Base-by-base conservation (phyloP, 2,113 vertebrate species). In the Marmota monax region DNA sequence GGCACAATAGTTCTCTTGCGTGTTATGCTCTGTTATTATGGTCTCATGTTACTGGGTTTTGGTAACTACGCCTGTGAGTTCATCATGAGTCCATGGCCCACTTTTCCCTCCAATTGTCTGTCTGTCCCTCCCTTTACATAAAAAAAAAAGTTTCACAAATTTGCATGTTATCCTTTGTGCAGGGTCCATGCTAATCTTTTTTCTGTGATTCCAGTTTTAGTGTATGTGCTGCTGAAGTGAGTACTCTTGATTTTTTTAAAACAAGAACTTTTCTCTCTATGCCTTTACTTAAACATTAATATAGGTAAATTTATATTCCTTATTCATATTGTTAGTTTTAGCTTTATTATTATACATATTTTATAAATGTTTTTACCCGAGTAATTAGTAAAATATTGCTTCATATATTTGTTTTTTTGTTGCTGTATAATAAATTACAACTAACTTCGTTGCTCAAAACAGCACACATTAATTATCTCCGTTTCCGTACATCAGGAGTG, bases 241-340 rank as follows among this genome's bases (percentile, higher is more conserved):
- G 45, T 17, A 25, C 56, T 53, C n/a, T 80, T 29, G 42, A 27
- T 37, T 53, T 69, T 45, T 74, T 82, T 65, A 61, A 56, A 56
- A 67, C 56, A 76, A 74, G 90, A 92, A 32, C 2, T 4, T 84
- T 95, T 87, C 37, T 86, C 29, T 85, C 27, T 76, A 17, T 63
- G 22, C 20, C 73, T 93, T 90, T 84, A 90, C 34, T 96, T 96
- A 94, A 80, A 84, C 13, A 65, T 65, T 80, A 92, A 70, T 42
- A 4, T 90, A 76, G 29, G 90, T 96, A 85, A 94, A 48, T 23
- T 95, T 84, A 76, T 63, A 74, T 97, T 86, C 95, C 61, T 90
- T 91, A 10, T 88, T 97, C 8, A 56, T 87, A 37, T 83, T 90
- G 63, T 92, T 94, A 82, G 25, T 72, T 90, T 95, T 84, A 92